phyloP scores from a whole-genome alignment of 2,888 invertebrate genomes.

The Drosophila infuscata region DNA sequence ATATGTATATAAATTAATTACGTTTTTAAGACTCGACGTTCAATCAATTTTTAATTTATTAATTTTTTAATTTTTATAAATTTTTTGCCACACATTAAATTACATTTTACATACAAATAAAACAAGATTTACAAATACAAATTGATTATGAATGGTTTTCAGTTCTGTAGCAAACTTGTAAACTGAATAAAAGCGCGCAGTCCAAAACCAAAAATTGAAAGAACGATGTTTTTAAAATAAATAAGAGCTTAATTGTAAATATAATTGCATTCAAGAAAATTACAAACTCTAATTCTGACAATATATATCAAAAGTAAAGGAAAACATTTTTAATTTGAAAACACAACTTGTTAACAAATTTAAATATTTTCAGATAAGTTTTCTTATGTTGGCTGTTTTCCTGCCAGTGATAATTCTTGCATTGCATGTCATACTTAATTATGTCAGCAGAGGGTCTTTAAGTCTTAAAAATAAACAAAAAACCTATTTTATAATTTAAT shows the following conservation, averaged over 20 bases:
- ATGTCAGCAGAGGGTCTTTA: slow-evolving; percentile 71
- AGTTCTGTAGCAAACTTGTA: neutral
- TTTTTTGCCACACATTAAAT: neutral
- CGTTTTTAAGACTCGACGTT: rapidly evolving
- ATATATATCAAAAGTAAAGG: neutral
- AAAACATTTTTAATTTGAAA: neutral
- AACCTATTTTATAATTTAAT: neutral
- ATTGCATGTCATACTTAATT: slow-evolving; percentile 84
- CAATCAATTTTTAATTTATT: too few species aligned
- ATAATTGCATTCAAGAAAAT: neutral
- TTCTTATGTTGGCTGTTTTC: neutral
- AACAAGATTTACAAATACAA: neutral
- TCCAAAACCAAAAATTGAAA: neutral
- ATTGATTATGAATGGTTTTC: neutral
- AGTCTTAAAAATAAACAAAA: slow-evolving; percentile 40
- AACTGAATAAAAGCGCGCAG: too few species aligned
- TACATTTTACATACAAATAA: neutral
- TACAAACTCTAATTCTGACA: neutral
- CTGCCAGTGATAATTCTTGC: slow-evolving; percentile 84
- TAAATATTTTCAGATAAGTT: neutral
- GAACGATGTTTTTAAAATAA: rapidly evolving
- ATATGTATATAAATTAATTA: neutral
- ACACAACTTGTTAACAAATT: neutral
- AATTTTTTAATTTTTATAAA: neutral
- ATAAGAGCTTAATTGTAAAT: neutral